Conservation (phyloP, 2,113 vertebrate genomes). For the Aldabrachelys gigantea region DNA sequence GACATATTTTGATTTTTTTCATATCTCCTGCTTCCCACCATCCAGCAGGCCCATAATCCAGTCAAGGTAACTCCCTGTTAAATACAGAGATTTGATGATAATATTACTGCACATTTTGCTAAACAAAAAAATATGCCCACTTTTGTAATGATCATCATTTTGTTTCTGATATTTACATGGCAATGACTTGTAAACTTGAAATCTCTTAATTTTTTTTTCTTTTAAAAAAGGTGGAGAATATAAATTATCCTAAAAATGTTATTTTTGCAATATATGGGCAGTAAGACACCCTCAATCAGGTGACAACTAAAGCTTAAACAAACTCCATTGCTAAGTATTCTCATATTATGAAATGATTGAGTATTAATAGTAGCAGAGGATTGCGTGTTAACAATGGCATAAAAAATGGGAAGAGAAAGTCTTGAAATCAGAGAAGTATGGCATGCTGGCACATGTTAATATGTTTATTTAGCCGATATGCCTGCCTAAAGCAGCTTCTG, state of each 20-base stretch:
- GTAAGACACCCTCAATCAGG: background rate
- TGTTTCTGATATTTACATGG: background rate
- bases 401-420: background rate
- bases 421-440: background rate
- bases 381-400: background rate
- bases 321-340: background rate
- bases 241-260: background rate
- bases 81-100: background rate
- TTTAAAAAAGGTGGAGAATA: background rate
- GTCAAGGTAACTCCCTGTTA: background rate
- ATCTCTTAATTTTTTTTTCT: too few species aligned
- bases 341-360: background rate
- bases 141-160: background rate
- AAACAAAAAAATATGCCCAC: background rate
- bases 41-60: background rate
- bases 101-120: background rate
- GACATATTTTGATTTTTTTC: too few species aligned
- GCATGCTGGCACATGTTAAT: background rate
- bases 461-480: background rate
- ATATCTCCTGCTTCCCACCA: background rate
- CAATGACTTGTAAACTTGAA: background rate
- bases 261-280: background rate
- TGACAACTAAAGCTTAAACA: background rate
- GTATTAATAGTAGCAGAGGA: background rate
- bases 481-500: background rate